Conservation (phyloP, 2,797 vertebrate genomes). For the Neosilurus mollespiculum region DNA sequence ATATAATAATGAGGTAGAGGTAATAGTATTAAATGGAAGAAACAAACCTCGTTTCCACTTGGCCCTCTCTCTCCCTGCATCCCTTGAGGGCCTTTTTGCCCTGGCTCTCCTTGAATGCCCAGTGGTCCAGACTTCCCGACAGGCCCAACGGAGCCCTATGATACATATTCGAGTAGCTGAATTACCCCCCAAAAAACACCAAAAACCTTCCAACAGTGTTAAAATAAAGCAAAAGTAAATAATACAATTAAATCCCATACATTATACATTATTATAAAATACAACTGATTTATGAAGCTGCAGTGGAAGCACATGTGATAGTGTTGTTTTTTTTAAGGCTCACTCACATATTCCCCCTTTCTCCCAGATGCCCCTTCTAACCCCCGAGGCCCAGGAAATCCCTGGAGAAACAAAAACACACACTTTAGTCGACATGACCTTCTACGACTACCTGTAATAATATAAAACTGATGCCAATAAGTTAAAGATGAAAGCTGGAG, state of each 20-base stretch:
- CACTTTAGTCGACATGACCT: neutral
- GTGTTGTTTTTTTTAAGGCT: neutral
- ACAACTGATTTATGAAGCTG: neutral
- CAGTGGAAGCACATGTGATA: neutral
- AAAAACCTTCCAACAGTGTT: neutral
- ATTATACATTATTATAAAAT: neutral
- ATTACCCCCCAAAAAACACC: neutral
- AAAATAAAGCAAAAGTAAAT: neutral
- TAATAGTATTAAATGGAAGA: neutral
- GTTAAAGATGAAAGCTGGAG: neutral
- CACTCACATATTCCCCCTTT: slow-evolving; percentile 77
- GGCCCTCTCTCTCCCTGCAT: slow-evolving; percentile 66
- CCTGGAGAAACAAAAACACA: slow-evolving; percentile 62
- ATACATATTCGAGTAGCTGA: slow-evolving; percentile 1
- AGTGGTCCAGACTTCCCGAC: slow-evolving; percentile 58
- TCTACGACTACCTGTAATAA: neutral
- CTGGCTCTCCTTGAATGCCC: slow-evolving; percentile 59
- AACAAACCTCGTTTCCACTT: slow-evolving; percentile 66
- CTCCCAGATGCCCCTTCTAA: slow-evolving; percentile 68
- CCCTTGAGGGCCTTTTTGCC: slow-evolving; percentile 68
- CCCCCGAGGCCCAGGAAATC: slow-evolving; percentile 68
- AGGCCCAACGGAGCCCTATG: slow-evolving; percentile 65
- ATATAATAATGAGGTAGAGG: neutral
- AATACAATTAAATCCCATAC: neutral
- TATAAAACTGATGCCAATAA: neutral